Evolutionary conservation across 1,140 invertebrate genomes (phyloP), one percentile per base, ranked within the genome.

Genomic region (Caenorhabditis briggsae): DNA sequence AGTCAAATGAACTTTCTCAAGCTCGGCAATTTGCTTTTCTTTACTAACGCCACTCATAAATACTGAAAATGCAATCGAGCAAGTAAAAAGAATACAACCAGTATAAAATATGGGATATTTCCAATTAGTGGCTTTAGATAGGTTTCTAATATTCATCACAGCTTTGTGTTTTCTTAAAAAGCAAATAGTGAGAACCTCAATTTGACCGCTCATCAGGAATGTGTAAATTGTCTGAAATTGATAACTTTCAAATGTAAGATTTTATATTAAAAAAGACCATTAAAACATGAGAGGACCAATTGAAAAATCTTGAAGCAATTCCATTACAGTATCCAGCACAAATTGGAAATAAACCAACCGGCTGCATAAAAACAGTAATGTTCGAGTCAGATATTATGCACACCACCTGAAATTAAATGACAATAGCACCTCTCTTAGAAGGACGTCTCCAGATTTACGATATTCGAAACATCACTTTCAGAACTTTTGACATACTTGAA

Each of bases 141-240:
- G 8, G 20, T n/a, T 59, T 59, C n/a, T 59, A 14, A 59, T 14
- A n/a, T 59, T n/a, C 56, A 59, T 59, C 8, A 59, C n/a, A n/a
- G 56, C 56, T 23, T 59, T 59, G 56, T 59, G n/a, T 9, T 59
- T 59, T 3, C 56, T n/a, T n/a, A 59, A 9, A 23, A 59, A 59
- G n/a, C 56, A 59, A 20, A 59, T 59, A 5, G 56, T 59, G 18
- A 59, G 56, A 16, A 59, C 56, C 56, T 59, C 56, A n/a, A 59
- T 59, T 59, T 59, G 56, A 20, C 56, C 56, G 18, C 56, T 59
- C 18, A 59, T 3, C 2, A 59, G 56, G 3, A 59, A 59, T 59
- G 56, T 59, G 56, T n/a, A 20, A 20, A 59, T 2, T 5, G 56
- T 59, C 50, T 55, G 50, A 55, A 55, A 55, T 2, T 1, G 1